phyloP scores from a whole-genome alignment of 2,797 vertebrate species.

The Apodemus agrarius region DNA sequence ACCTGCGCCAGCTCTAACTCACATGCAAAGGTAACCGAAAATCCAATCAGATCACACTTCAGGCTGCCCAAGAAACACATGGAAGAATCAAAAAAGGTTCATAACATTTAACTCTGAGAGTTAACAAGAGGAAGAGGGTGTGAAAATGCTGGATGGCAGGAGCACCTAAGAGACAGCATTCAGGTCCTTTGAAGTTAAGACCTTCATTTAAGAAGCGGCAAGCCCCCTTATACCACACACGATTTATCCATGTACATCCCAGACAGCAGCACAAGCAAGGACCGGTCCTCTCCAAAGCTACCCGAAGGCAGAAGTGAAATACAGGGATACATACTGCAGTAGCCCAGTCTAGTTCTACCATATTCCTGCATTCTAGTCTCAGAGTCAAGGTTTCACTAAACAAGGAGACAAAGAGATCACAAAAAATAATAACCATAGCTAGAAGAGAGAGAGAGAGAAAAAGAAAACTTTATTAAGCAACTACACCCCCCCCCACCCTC shows the following conservation, averaged over 20 bases:
- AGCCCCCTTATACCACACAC: neutral
- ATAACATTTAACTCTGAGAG: neutral
- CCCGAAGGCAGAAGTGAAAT: neutral
- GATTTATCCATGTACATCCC: neutral
- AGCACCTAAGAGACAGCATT: neutral
- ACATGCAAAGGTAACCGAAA: neutral
- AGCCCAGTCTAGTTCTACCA: neutral
- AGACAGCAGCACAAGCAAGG: neutral
- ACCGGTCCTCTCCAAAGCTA: neutral
- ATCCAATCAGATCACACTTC: neutral
- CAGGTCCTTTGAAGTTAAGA: slow-evolving; percentile 34
- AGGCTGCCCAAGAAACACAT: neutral
- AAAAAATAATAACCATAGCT: slow-evolving; percentile 19
- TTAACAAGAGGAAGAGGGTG: neutral
- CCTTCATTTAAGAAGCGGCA: neutral
- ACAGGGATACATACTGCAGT: neutral
- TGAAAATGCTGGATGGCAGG: neutral
- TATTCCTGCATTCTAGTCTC: neutral
- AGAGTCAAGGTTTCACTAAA: neutral
- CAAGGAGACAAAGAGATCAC: neutral
- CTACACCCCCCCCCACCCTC: neutral
- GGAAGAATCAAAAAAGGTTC: neutral
- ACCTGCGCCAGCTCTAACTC: neutral
- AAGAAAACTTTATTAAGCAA: neutral
- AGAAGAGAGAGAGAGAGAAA: slow-evolving; percentile 24